These are phyloP conservation scores for Encarsia formosa DNA, from an alignment of 2,888 invertebrate genomes.

Conservation along the genomic window DNA sequence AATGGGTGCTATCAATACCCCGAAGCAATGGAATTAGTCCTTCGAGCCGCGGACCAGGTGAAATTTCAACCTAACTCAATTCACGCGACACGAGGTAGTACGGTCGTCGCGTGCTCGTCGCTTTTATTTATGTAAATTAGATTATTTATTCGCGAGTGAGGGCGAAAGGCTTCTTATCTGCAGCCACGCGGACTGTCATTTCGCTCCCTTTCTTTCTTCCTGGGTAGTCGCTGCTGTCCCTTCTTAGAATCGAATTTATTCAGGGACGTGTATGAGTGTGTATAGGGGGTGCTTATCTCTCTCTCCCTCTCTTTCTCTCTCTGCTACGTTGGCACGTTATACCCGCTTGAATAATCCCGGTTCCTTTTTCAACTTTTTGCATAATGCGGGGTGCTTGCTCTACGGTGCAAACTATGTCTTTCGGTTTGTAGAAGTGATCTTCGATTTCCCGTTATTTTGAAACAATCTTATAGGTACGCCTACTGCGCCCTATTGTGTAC, in stretches of 20 bases:
- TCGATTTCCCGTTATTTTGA: no score
- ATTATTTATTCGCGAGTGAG: constrained; percentile 27
- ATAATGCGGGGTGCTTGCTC: no score
- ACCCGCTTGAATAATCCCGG: constrained; percentile 10
- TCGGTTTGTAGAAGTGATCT: no score
- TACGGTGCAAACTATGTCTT: no score
- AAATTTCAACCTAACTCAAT: no score
- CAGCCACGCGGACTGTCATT: constrained; percentile 20
- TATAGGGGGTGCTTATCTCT: not conserved
- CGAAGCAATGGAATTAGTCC: no score
- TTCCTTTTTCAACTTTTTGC: no score
- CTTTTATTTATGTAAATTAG: constrained; percentile 29
- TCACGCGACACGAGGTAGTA: no score
- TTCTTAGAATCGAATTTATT: constrained; percentile 28
- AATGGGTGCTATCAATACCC: no score
- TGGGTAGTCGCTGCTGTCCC: not conserved
- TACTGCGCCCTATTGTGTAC: no score
- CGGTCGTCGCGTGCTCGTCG: constrained; percentile 13
- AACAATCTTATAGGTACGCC: no score
- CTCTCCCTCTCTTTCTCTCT: constrained; percentile 9
- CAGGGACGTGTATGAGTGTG: not conserved
- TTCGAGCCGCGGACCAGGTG: no score
- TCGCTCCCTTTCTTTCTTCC: constrained; percentile 14
- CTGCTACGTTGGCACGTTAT: constrained; percentile 1
- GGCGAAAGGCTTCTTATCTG: constrained; percentile 18